Conservation (phyloP, 2,888 invertebrate genomes). For the Synergus gifuensis region DNA sequence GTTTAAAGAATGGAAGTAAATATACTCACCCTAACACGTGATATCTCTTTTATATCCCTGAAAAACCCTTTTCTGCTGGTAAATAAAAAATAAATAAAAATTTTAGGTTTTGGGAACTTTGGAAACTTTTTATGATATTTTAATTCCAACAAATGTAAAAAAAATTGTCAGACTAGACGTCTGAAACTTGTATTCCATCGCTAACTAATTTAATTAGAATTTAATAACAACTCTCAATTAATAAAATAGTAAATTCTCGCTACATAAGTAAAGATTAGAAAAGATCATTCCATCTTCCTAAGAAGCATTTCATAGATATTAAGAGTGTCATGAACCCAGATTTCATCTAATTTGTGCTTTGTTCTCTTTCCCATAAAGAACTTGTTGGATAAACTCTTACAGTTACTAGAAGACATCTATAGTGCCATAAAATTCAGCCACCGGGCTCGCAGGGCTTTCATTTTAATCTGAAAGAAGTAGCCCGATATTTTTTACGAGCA, state of each 20-base stretch:
- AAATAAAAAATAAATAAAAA: no score
- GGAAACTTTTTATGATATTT: no score
- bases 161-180: no score
- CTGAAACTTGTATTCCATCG: no score
- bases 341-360: not conserved
- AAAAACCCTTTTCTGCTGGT: no score
- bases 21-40: not conserved
- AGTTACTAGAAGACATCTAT: not conserved
- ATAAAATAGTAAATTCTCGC: no score
- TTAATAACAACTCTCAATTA: no score
- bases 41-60: not conserved
- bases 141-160: no score
- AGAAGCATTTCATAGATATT: not conserved
- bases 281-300: no score
- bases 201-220: no score
- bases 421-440: not conserved
- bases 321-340: not conserved
- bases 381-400: not conserved
- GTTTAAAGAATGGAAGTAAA: not conserved
- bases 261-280: no score
- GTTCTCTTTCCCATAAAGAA: not conserved
- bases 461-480: not conserved
- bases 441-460: not conserved
- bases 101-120: no score
- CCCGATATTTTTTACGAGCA: not conserved